Conservation (phyloP, 2,113 vertebrate species). For the Aix galericulata region DNA sequence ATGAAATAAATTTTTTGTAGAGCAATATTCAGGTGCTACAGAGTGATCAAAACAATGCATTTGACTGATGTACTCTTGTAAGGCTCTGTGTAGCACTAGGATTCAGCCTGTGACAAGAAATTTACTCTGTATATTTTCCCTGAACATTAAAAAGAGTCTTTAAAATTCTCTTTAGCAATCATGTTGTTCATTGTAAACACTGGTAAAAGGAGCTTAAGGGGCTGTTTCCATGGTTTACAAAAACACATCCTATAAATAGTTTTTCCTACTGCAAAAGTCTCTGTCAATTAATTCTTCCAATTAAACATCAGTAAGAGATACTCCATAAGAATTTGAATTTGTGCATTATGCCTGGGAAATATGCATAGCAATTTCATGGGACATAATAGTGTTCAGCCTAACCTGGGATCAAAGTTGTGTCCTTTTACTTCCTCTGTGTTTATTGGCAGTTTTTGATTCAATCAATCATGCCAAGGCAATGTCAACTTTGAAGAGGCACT, state of each 20-base stretch:
- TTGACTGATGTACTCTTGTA: background rate
- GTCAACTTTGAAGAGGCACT: slow-evolving; percentile 49
- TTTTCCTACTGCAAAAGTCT: background rate
- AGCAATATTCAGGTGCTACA: background rate
- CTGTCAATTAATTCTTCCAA: slow-evolving; percentile 33
- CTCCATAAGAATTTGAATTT: slow-evolving; percentile 25
- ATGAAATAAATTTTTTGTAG: background rate
- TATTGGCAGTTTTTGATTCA: slow-evolving; percentile 61
- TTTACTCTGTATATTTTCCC: background rate
- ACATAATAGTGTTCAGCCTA: slow-evolving; percentile 17
- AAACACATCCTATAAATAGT: background rate
- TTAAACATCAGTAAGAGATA: background rate
- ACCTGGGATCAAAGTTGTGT: slow-evolving; percentile 37
- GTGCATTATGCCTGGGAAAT: slow-evolving; percentile 4
- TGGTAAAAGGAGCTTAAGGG: background rate
- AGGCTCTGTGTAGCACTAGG: background rate
- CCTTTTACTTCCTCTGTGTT: slow-evolving; percentile 14
- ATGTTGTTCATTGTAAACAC: background rate
- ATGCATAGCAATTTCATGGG: background rate
- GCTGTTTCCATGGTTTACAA: background rate
- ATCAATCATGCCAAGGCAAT: background rate
- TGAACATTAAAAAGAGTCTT: background rate
- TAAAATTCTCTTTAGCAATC: background rate
- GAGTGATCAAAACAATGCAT: background rate
- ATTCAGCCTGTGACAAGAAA: background rate